phyloP scores from a whole-genome alignment of 2,113 vertebrate genomes.

The Leucopternis melanops region DNA sequence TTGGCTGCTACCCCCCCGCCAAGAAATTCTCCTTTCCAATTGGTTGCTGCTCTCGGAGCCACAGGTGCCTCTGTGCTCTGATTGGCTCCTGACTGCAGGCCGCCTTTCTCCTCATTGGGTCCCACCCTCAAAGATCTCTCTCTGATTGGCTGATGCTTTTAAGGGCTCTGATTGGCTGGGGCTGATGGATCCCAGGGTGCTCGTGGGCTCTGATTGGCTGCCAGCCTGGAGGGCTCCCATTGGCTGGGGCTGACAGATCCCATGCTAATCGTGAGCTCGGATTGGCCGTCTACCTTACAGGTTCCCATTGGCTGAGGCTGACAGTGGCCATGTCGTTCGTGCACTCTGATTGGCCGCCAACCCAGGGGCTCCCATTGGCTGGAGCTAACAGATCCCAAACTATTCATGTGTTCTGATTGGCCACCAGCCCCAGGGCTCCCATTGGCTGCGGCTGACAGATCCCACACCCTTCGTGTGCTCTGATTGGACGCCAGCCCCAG shows the following conservation, averaged over 20 bases:
- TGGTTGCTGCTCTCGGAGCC: background rate
- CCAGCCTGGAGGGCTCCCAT: background rate
- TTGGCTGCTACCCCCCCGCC: background rate
- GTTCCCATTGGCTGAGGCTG: background rate
- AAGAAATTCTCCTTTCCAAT: background rate
- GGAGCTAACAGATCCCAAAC: background rate
- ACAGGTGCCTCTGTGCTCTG: background rate
- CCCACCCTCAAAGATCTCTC: background rate
- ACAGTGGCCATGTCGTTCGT: accelerated
- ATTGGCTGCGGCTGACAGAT: too few relatives aligned
- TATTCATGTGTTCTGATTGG: too few relatives aligned
- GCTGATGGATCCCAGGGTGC: background rate
- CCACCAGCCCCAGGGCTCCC: too few relatives aligned
- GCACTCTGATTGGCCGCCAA: background rate
- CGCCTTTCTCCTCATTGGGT: background rate
- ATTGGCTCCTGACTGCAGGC: background rate
- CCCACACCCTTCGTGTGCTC: too few relatives aligned
- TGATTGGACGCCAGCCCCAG: too few relatives aligned
- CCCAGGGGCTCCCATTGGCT: background rate
- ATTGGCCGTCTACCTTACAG: too few relatives aligned
- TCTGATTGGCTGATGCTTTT: background rate
- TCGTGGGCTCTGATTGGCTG: background rate
- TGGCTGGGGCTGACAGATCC: background rate
- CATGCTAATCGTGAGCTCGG: background rate
- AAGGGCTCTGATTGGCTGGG: background rate